Evolutionary conservation across 2,113 vertebrate genomes (phyloP), one percentile per base, ranked within the genome.

Genomic region (Aplodontia rufa): DNA sequence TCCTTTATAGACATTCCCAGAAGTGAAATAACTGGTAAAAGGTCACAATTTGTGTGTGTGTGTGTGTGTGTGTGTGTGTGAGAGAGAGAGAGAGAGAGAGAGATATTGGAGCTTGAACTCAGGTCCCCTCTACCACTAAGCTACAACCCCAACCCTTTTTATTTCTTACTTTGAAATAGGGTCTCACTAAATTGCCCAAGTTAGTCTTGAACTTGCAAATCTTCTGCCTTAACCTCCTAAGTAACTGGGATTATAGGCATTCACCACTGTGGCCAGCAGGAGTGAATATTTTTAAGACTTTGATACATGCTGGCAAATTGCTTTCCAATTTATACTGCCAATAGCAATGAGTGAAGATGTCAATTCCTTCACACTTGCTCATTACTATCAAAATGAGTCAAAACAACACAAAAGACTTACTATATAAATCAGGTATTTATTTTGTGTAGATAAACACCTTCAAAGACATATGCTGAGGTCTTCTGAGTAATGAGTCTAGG

Each of bases 251-350:
- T 60, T 28, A 60, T 9, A 60, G 58, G 58, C 24, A 60, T 28
- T 8, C 9, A 28, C 58, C 24, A 60, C 28, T 3, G 3, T 60
- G 58, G 8, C 58, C 28, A 26, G 58, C 58, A 60, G 58, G 12
- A 94, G 4, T n/a, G 91, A 81, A 72, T 74, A 79, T 60, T 79
- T 96, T 95, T 81, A 66, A 74, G 75, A 45, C 5, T 82, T 51
- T 90, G 83, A 79, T 74, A 30, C 22, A 55, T 62, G 37, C 42
- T 89, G 37, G 10, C 69, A 89, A 96, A 83, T 78, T 83, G 37
- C 30, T 72, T 95, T 78, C 66, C 87, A 83, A 53, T 89, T 88
- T 88, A 37, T 75, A 64, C 53, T 87, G 82, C 79, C 11, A 32
- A 12, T 4, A n/a, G 42, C 55, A 81, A 20, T 64, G 45, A 62